Evolutionary conservation across 2,797 vertebrate species (phyloP), one percentile per base, ranked within the genome.

Genomic region (Eutrigla gurnardus): DNA sequence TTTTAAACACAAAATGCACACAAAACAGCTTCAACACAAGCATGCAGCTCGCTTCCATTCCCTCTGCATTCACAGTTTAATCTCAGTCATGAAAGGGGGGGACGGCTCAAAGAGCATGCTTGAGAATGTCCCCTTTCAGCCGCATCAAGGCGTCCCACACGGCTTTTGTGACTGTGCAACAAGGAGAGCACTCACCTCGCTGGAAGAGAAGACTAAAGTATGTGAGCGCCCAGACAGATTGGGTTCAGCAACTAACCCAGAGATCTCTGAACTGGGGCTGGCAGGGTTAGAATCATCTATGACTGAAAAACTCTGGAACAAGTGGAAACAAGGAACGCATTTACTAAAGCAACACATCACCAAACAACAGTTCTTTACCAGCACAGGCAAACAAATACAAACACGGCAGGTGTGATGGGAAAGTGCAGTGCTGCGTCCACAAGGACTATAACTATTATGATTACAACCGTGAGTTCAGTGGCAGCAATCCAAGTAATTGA

Each of bases 171-270:
- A 83, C 84, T 45, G 86, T 14, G 83, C 86, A 83, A 88, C 87
- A 91, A 93, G 93, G 90, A 91, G 86, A 93, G 91, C 94, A 98
- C 97, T 98, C 96, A 98, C 97, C 96, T 98, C 96, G 84, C 94
- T 96, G 93, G 97, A 97, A 94, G 96, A 97, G 96, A 98, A 97
- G 96, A 95, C 95, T 96, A 97, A 95, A 94, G 96, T 97, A 93
- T 97, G 96, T 78, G 97, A 96, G 93, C 96, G 96, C 94, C 97
- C 96, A 94, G 97, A 96, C 90, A 97, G 95, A 94, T 94, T 96
- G 95, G 96, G 96, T 92, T 98, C 97, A 93, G 96, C 93, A 80
- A 98, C 96, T 95, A 97, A 96, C 94, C 96, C 96, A 95, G 95
- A 95, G 93, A 95, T 94, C 90, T 97, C 96, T 95, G 96, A 94